These are phyloP conservation scores for Oncorhynchus keta DNA, from an alignment of 2,113 vertebrate species.

Conservation along the genomic window DNA sequence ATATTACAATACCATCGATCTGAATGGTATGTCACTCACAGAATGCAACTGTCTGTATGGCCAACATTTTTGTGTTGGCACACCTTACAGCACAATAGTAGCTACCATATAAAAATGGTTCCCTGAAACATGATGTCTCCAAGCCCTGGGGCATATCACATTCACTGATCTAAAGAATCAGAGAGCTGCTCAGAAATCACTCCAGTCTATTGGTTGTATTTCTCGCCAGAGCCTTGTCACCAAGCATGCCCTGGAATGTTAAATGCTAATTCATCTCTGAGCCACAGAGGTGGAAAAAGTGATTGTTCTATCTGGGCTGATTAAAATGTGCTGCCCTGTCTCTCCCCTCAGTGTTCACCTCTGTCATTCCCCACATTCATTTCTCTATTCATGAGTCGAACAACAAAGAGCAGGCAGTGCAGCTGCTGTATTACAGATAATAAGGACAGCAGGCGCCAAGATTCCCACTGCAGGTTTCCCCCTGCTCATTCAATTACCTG, in stretches of 20 bases:
- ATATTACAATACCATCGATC: no score
- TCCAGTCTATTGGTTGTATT: constrained; percentile 59
- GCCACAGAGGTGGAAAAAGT: constrained; percentile 69
- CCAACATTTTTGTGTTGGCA: no score
- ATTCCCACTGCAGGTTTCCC: constrained; percentile 66
- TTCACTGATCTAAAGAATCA: constrained; percentile 69
- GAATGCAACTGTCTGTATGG: no score
- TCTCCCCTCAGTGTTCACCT: constrained; percentile 62
- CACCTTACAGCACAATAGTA: no score
- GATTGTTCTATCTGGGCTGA: constrained; percentile 74
- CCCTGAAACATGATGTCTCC: constrained; percentile 44
- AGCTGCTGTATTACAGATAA: constrained; percentile 68
- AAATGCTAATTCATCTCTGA: constrained; percentile 74
- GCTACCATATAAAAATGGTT: constrained; percentile 1
- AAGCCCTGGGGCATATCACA: constrained; percentile 65
- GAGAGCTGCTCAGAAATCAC: constrained; percentile 64
- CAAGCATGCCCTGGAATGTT: constrained; percentile 76
- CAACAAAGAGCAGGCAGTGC: constrained; percentile 61
- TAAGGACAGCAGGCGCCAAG: constrained; percentile 70
- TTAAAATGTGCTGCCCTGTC: constrained; percentile 65
- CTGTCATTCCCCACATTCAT: constrained; percentile 69
- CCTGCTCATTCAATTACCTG: constrained; percentile 72
- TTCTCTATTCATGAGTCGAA: constrained; percentile 74
- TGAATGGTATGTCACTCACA: no score
- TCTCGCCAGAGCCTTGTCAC: constrained; percentile 58